Conservation (phyloP, 2,888 invertebrate genomes). For the Drosophila infuscata region DNA sequence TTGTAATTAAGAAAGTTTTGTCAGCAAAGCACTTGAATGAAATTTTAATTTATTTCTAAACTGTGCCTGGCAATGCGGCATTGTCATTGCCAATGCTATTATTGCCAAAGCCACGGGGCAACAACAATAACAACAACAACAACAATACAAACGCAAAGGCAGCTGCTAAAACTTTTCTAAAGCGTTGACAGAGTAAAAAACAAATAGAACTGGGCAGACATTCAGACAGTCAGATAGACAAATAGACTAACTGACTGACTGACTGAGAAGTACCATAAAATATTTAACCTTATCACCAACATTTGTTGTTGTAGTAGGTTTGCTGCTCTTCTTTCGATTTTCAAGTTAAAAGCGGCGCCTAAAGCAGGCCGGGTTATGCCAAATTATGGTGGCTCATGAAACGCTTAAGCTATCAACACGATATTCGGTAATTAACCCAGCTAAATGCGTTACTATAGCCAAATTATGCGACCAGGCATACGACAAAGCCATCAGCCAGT, state of each 20-base stretch:
- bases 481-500: constrained; percentile 22
- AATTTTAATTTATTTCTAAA: constrained; percentile 80
- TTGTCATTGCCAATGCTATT: constrained; percentile 51
- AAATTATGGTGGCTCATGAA: constrained; percentile 67
- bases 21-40: constrained; percentile 73
- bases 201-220: constrained; percentile 23
- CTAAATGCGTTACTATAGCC: constrained; percentile 67
- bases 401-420: constrained; percentile 77
- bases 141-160: constrained; percentile 4
- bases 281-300: constrained; percentile 74
- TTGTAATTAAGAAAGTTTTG: constrained; percentile 80
- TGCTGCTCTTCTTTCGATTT: constrained; percentile 7
- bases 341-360: constrained; percentile 48
- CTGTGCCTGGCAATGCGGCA: constrained; percentile 39
- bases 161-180: constrained; percentile 56
- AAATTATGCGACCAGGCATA: constrained; percentile 55
- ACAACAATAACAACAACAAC: constrained; percentile 48
- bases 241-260: constrained; percentile 17
- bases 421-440: constrained; percentile 78
- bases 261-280: constrained; percentile 61
- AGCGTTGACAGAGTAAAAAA: constrained; percentile 63
- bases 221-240: constrained; percentile 15
- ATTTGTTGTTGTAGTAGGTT: constrained; percentile 20
- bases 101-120: constrained; percentile 37
- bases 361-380: constrained; percentile 50